These are phyloP conservation scores for Brienomyrus longianalis DNA, from an alignment of 2,113 vertebrate species.

Conservation along the genomic window DNA sequence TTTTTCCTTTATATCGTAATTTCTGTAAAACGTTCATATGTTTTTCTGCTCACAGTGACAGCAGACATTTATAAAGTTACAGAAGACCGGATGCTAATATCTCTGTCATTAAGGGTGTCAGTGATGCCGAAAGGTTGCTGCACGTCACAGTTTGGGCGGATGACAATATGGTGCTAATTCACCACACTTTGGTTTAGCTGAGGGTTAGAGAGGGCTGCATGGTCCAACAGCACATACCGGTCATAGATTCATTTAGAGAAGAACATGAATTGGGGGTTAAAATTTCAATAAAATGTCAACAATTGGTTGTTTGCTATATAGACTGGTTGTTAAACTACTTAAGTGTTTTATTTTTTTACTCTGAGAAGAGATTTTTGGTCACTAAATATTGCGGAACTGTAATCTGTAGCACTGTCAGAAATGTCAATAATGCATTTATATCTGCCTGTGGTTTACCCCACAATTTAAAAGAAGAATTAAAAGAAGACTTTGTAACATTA, in stretches of 20 bases:
- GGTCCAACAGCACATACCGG: neutral
- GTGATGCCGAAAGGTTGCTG: neutral
- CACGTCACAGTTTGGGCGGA: too few relatives aligned
- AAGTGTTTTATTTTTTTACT: neutral
- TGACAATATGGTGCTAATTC: neutral
- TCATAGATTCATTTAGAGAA: neutral
- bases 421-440: conserved; percentile 13
- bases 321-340: neutral
- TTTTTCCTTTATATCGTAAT: conserved; percentile 23
- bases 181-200: neutral
- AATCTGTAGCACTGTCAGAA: neutral
- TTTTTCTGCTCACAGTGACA: neutral
- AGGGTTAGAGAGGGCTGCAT: neutral
- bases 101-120: neutral
- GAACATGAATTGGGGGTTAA: neutral
- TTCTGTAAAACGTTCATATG: conserved; percentile 3
- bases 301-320: neutral
- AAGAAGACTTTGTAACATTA: neutral
- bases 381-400: neutral
- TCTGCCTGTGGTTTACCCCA: conserved; percentile 3
- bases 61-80: neutral
- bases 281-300: neutral
- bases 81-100: neutral
- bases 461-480: conserved; percentile 1
- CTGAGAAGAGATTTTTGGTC: neutral